Evolutionary conservation across 1,140 invertebrate genomes (phyloP).

Genomic region (Solenopsis invicta): DNA sequence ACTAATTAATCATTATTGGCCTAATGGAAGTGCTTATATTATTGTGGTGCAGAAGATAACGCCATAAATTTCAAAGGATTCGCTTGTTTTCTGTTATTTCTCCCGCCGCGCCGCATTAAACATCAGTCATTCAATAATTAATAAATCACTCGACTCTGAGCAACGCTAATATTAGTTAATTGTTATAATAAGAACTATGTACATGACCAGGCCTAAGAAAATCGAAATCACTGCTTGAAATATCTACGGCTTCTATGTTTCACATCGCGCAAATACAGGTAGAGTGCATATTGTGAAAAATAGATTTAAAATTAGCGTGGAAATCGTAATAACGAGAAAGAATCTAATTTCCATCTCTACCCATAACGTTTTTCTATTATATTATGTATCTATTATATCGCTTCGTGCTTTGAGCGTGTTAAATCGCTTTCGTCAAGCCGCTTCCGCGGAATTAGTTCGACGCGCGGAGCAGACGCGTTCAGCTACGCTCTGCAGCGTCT

Average conservation of each 20-base stretch:
- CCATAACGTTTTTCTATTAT: not conserved
- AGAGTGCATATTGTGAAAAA: not conserved
- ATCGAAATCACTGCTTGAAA: not conserved
- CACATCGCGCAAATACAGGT: not conserved
- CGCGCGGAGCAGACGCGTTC: constrained; percentile 23
- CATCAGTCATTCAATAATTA: constrained; percentile 22
- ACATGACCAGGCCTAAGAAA: not conserved
- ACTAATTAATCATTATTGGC: constrained; percentile 47
- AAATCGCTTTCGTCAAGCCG: constrained; percentile 50
- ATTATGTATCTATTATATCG: constrained; percentile 5
- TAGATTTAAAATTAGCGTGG: constrained; percentile 1
- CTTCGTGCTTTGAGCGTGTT: not conserved
- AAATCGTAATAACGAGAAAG: not conserved
- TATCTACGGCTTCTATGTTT: not conserved
- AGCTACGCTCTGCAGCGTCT: constrained; percentile 29
- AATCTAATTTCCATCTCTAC: not conserved
- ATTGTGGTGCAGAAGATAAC: constrained; percentile 8
- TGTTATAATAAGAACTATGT: not conserved
- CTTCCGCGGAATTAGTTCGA: constrained; percentile 56
- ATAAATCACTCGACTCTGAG: not conserved
- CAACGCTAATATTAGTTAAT: not conserved
- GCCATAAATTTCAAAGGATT: not conserved
- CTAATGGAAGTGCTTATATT: constrained; percentile 42
- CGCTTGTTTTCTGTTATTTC: constrained; percentile 11
- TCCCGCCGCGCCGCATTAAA: not conserved